phyloP scores from a whole-genome alignment of 2,113 vertebrate genomes.

The Syngnathus floridae region DNA sequence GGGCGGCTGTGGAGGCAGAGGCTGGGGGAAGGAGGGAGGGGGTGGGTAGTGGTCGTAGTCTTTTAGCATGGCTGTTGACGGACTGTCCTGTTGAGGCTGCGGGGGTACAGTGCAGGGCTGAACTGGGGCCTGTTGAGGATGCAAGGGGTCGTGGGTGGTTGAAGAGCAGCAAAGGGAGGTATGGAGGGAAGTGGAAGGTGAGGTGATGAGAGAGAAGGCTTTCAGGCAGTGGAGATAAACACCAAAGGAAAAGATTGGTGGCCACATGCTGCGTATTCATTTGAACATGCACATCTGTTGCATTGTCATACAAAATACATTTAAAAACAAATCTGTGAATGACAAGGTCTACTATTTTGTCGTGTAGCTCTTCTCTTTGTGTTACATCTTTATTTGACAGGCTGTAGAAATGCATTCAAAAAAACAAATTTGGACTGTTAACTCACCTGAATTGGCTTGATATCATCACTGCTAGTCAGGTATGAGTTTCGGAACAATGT shows the following conservation, averaged over 20 bases:
- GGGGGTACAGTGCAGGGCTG: conserved; percentile 74
- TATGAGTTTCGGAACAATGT: conserved; percentile 96
- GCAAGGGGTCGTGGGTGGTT: background rate
- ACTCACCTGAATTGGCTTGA: conserved; percentile 93
- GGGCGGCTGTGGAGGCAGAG: conserved; percentile 58
- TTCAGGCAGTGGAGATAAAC: conserved; percentile 30
- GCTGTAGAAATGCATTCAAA: background rate
- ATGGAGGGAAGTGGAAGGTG: conserved; percentile 17
- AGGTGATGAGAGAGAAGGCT: conserved; percentile 20
- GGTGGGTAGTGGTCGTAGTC: conserved; percentile 94
- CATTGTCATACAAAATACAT: no score
- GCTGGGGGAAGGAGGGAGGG: conserved; percentile 75
- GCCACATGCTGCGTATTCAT: conserved; percentile 51
- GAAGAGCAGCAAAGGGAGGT: conserved; percentile 10
- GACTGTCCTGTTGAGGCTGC: conserved; percentile 85
- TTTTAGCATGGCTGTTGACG: conserved; percentile 69
- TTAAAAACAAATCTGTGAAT: no score
- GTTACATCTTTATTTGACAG: background rate
- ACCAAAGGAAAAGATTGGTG: conserved; percentile 35
- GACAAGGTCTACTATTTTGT: no score
- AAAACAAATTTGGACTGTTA: background rate
- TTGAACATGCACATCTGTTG: conserved; percentile 35
- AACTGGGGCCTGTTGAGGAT: conserved; percentile 73
- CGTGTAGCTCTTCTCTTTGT: no score
- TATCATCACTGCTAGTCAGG: conserved; percentile 85